phyloP scores from a whole-genome alignment of 1,140 invertebrate genomes.

The Lerema accius region DNA sequence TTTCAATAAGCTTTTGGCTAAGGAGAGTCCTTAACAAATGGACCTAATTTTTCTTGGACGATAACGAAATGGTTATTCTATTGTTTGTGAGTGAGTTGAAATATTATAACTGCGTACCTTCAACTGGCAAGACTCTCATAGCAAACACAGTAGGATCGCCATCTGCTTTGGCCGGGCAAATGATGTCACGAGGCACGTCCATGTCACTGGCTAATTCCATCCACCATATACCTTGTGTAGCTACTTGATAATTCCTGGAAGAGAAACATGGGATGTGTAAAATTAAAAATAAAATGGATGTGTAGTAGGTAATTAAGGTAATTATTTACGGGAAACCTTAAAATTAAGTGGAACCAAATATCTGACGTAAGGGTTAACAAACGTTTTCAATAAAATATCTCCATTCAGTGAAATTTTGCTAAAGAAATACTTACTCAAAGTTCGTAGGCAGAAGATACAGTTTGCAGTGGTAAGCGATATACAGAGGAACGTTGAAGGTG shows the following conservation, averaged over 20 bases:
- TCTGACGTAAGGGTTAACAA: too few species aligned
- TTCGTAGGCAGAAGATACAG: constrained; percentile 89
- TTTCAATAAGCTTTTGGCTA: too few species aligned
- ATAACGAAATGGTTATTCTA: too few species aligned
- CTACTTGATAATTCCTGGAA: constrained; percentile 86
- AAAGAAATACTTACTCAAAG: constrained; percentile 66
- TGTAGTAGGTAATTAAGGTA: too few species aligned
- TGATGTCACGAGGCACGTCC: constrained; percentile 84
- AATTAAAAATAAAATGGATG: too few species aligned
- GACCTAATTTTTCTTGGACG: too few species aligned
- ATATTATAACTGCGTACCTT: constrained; percentile 54
- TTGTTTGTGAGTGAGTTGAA: background rate
- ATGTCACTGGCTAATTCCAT: constrained; percentile 88
- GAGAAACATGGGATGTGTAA: background rate
- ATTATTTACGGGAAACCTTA: too few species aligned
- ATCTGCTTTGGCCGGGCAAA: constrained; percentile 85
- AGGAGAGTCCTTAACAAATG: too few species aligned
- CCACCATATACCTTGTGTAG: constrained; percentile 90
- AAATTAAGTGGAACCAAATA: too few species aligned
- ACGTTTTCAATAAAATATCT: too few species aligned
- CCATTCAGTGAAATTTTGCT: too few species aligned
- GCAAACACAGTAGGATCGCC: constrained; percentile 85
- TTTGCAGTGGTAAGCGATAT: constrained; percentile 91
- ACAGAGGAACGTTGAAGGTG: constrained; percentile 89
- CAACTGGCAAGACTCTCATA: constrained; percentile 82